Base-by-base conservation (phyloP, 2,797 vertebrate species). In the Typhlichthys eigenmanni region DNA sequence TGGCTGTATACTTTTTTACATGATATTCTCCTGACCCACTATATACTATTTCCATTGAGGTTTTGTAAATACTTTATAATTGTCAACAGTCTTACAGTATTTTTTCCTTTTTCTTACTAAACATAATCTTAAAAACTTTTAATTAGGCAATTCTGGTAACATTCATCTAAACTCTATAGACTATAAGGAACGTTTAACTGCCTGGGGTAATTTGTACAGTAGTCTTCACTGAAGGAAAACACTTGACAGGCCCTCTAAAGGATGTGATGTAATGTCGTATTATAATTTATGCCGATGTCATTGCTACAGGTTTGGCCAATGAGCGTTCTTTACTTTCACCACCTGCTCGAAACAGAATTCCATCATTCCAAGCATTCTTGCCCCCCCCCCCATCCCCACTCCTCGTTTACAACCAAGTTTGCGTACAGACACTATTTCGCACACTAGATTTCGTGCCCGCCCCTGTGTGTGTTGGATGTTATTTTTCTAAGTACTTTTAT, bases 311-410 rank as follows among this genome's bases (percentile, higher is more conserved):
- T 29, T 64, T 70, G 60, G 57, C 95, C 95, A 95, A 96, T 96
- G 85, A 88, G 88, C 61, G 67, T 34, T 57, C 68, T 47, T 19
- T 74, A 77, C 85, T 89, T 85, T 92, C 92, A 92, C 94, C 95
- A 96, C 95, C 95, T 96, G 95, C 95, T 93, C 90, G 93, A 92
- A 92, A 92, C 90, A 84, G 94, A 87, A 93, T 95, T 94, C 93
- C 93, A 91, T 96, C 95, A 95, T 96, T 97, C 95, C 94, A 89
- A 80, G 85, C 93, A 94, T 95, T 95, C 93, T 87, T 90, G 61
- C 81, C 78, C 64, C 55, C 48, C 54, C 60, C 61, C 68, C 68
- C 68, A 74, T 78, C 84, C 88, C 76, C 82, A 75, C 89, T 90
- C 83, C 85, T 88, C 85, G 85, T 88, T 86, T 88, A 78, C 86